Base-by-base conservation (phyloP, 2,113 vertebrate genomes). In the Tachuris rubrigastra region DNA sequence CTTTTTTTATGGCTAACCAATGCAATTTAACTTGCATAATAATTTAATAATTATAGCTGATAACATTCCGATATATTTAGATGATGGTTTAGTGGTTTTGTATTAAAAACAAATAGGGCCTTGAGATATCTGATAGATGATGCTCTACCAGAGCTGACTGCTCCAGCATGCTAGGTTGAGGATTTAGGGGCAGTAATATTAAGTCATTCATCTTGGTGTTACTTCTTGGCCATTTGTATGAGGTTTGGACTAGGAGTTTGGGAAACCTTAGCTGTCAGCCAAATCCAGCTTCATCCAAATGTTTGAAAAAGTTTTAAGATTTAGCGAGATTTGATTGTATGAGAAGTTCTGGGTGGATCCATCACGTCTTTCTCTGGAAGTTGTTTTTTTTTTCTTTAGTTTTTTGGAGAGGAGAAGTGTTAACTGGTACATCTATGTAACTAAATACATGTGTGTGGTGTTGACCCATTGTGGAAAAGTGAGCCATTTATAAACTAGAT, bases 371-470 rank as follows among this genome's bases (percentile, higher is more conserved):
- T n/a, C 13, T 33, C 22, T 76, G 44, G 24, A 72, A 76, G 14
- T 50, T 10, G n/a, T n/a, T n/a, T n/a, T n/a, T n/a, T 23, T 44
- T 68, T 82, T 46, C 41, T 68, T 65, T n/a, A 16, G 20, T 12
- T 56, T 9, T 83, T 59, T 6, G 10, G 10, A 27, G 15, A 30
- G n/a, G 12, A 5, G 16, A 3, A 7, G 3, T 41, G 11, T 80
- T 66, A 44, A 33, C 21, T 72, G 52, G 6, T 66, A 5, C 23
- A 7, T 3, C 2, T 47, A 33, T 33, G 9, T 50, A 60, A 77
- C n/a, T 8, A 41, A 47, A 39, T 42, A 21, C 1, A 3, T 6
- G 1, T 47, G 14, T 14, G 22, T 30, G 21, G 6, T 50, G 4
- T 2, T 76, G 21, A 46, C 24, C 14, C 14, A 30, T 33, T 76